phyloP scores from a whole-genome alignment of 1,140 invertebrate species.

The silkworm (Bombyx mori) region ASM3026992v2 NC_085119.1:10446001-10446500 shows the following conservation, averaged over 20 bases:
- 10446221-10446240: not conserved
- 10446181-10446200: not conserved
- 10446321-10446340: not conserved
- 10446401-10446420: not conserved
- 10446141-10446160: no score
- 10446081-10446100: no score
- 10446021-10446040: no score
- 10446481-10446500: not conserved
- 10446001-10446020: no score
- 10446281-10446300: not conserved
- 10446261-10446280: no score
- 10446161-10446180: no score
- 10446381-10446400: slow-evolving; percentile 1
- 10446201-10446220: not conserved
- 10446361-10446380: not conserved
- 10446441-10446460: not conserved
- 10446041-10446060: no score
- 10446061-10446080: no score
- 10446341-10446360: not conserved
- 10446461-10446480: not conserved
- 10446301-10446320: not conserved
- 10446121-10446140: no score
- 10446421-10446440: not conserved
- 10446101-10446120: no score
- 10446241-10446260: no score